Evolutionary conservation across 2,113 vertebrate genomes (phyloP).

Genomic region (Poeciliopsis retropinna): DNA sequence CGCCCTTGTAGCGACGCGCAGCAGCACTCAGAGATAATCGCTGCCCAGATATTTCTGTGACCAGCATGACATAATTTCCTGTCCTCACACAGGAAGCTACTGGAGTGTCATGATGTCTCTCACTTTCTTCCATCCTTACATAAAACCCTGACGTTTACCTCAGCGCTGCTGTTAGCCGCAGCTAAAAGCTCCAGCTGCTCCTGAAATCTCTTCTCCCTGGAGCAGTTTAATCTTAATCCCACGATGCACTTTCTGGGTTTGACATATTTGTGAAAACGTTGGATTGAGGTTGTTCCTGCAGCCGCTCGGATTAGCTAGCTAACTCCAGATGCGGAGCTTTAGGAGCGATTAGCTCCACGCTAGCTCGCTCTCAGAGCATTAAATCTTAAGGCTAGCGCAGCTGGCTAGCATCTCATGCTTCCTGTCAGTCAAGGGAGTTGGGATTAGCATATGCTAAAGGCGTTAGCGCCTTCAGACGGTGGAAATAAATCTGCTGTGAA

Average conservation of each 20-base stretch:
- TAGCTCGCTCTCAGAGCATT: constrained; percentile 62
- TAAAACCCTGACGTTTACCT: no score
- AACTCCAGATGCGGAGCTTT: constrained; percentile 49
- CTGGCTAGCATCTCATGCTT: constrained; percentile 51
- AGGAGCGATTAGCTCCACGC: constrained; percentile 62
- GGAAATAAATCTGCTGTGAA: constrained; percentile 45
- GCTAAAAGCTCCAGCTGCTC: background rate
- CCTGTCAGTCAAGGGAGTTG: constrained; percentile 26
- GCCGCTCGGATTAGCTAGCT: constrained; percentile 62
- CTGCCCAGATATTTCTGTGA: constrained; percentile 23
- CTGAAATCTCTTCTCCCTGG: background rate
- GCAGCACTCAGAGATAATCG: constrained; percentile 42
- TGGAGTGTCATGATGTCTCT: background rate
- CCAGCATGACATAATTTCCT: constrained; percentile 63
- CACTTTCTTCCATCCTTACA: background rate
- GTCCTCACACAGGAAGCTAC: constrained; percentile 19
- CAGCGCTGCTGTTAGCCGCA: no score
- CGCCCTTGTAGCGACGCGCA: constrained; percentile 25
- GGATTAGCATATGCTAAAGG: constrained; percentile 59
- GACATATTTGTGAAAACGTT: constrained; percentile 54
- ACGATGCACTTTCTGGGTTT: constrained; percentile 35
- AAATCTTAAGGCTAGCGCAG: constrained; percentile 51
- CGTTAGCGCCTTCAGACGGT: constrained; percentile 12
- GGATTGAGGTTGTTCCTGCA: constrained; percentile 46
- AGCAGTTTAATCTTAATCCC: constrained; percentile 52